phyloP scores from a whole-genome alignment of 1,140 invertebrate species.

The Solenopsis invicta region DNA sequence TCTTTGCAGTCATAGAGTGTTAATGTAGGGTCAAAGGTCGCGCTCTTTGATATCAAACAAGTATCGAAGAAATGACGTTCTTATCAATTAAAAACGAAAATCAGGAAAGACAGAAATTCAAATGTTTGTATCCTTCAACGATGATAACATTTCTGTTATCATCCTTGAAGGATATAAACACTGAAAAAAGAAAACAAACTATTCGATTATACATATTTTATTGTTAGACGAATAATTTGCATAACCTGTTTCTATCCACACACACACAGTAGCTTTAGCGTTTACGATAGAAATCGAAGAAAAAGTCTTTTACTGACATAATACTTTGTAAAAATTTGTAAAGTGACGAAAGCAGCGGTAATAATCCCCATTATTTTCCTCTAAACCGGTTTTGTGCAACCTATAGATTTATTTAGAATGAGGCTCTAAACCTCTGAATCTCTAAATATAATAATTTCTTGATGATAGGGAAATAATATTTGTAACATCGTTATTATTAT shows the following conservation, averaged over 20 bases:
- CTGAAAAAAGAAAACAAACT: not conserved
- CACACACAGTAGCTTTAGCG: not conserved
- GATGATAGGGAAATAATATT: too few species aligned
- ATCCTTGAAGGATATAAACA: not conserved
- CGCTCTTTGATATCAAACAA: conserved; percentile 11
- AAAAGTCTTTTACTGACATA: not conserved
- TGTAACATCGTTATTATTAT: too few species aligned
- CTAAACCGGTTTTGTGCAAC: too few species aligned
- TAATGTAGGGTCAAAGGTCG: conserved; percentile 49
- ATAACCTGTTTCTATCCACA: conserved; percentile 42
- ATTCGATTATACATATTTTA: too few species aligned
- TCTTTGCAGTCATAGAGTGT: not conserved
- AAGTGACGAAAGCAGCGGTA: not conserved
- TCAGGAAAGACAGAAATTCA: not conserved
- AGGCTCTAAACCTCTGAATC: too few species aligned
- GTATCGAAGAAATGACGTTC: not conserved
- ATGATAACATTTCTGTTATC: too few species aligned
- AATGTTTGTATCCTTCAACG: too few species aligned
- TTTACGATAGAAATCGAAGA: not conserved
- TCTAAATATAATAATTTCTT: too few species aligned
- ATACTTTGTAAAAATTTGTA: not conserved
- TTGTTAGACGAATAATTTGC: conserved; percentile 31
- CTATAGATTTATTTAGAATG: too few species aligned
- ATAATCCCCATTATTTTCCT: not conserved
- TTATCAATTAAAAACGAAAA: not conserved